Base-by-base conservation (phyloP, 2,797 vertebrate species). In the Rhinogobio ventralis region DNA sequence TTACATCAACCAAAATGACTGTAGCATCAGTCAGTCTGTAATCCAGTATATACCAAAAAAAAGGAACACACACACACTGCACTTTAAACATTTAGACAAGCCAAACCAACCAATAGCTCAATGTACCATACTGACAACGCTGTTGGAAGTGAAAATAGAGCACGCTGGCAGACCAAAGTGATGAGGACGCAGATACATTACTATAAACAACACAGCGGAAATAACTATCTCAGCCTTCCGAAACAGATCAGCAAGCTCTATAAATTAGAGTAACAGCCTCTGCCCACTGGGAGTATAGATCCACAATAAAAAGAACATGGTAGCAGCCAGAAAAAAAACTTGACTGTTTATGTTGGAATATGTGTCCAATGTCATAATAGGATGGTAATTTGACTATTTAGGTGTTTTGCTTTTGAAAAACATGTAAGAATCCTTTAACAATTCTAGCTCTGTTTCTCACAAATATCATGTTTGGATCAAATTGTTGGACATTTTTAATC, bases 171-270 rank as follows among this genome's bases (percentile, higher is more conserved):
- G 28, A 79, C 4, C 25, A 28, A 14, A 9, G 33, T 6, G 14
- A 42, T 62, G 1, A 45, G n/a, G 36, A 82, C 3, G 13, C 14
- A 23, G 19, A 72, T 20, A 60, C 17, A 57, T 45, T 46, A 81
- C 51, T 81, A 71, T 72, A 81, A 81, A 57, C 53, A 57, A 57
- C n/a, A 57, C 15, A 33, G 36, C 4, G n/a, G 20, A 72, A 23
- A 13, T 49, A 53, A 39, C 13, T 69, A 33, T n/a, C 19, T 33
- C 14, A 51, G 72, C 46, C 33, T 69, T 53, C 2, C 23, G 19
- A 36, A 55, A 68, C 45, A 80, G 11, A 3, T 51, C 45, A 20
- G 10, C 28, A 74, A 74, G 2, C 46, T 53, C 28, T 51, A 7
- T 19, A 10, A 8, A 30, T 46, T 46, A 30, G 15, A 49, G 45